A percentile compares a stretch with the other conserved stretches of the same genome.
Conservation (phyloP, 1,140 invertebrate genomes). For the Eciton burchellii region DNA sequence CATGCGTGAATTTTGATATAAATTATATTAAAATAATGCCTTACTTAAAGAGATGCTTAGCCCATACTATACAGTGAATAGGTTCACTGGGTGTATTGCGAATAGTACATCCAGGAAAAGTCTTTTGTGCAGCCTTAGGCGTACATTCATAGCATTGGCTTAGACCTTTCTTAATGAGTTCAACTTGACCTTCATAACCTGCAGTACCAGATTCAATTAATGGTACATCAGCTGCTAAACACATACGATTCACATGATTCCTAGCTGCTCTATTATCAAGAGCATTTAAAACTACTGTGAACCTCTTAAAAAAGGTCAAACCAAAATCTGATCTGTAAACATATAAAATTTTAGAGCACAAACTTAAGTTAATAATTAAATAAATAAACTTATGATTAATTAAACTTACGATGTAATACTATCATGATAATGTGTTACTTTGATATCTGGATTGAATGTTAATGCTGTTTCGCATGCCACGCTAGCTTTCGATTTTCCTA, state of each 20-base stretch:
- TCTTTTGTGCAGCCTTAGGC: conserved; percentile 95
- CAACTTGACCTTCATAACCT: conserved; percentile 97
- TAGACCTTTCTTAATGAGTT: conserved; percentile 94
- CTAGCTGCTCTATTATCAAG: conserved; percentile 98
- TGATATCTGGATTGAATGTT: conserved; percentile 94
- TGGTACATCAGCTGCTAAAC: conserved; percentile 96
- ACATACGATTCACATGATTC: conserved; percentile 99
- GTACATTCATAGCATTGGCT: conserved; percentile 99
- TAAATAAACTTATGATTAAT: conserved; percentile 22
- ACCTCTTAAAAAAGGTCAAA: conserved; percentile 96
- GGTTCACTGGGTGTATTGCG: conserved; percentile 99
- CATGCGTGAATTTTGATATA: not conserved
- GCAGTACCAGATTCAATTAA: conserved; percentile 98
- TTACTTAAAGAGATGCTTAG: conserved; percentile 99
- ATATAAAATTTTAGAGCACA: conserved; percentile 9
- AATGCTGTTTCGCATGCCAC: conserved; percentile 96
- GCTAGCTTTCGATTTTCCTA: conserved; percentile 97
- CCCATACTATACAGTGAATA: conserved; percentile 99
- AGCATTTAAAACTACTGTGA: conserved; percentile 97
- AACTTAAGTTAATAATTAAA: not conserved
- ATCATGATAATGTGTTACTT: conserved; percentile 96
- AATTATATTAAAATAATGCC: conserved; percentile 74
- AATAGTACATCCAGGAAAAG: conserved; percentile 99
- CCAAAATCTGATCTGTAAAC: conserved; percentile 94
- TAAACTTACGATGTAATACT: conserved; percentile 94